Conservation (phyloP, 2,888 invertebrate species). For the Zelleria hepariella region DNA sequence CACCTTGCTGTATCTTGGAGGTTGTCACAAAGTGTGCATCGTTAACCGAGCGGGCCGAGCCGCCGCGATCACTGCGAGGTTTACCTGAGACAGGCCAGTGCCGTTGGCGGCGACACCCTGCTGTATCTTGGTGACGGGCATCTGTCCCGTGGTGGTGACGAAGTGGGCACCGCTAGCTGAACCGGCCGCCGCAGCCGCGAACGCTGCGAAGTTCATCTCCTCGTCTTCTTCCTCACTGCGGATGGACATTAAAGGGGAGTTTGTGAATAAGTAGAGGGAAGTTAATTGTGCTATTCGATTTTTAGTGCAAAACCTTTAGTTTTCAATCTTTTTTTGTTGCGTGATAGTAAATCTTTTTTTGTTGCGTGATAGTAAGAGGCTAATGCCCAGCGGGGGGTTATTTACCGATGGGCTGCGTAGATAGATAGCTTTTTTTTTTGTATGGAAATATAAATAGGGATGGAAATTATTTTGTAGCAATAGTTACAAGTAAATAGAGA, state of each 20-base stretch:
- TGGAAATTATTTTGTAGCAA: too few species aligned
- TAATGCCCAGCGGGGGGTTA: too few species aligned
- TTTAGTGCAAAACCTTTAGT: too few species aligned
- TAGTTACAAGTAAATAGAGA: too few species aligned
- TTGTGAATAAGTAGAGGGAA: not conserved
- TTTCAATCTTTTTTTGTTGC: too few species aligned
- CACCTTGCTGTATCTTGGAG: slow-evolving; percentile 79
- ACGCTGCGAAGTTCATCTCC: slow-evolving; percentile 84
- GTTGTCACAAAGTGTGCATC: slow-evolving; percentile 60
- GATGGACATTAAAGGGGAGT: slow-evolving; percentile 5
- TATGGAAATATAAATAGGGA: too few species aligned
- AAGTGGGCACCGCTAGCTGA: slow-evolving; percentile 70
- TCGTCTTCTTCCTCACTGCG: slow-evolving; percentile 50
- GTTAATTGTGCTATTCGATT: too few species aligned
- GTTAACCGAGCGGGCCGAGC: slow-evolving; percentile 71
- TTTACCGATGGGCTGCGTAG: too few species aligned
- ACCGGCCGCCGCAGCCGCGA: slow-evolving; percentile 76
- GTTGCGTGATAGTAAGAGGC: too few species aligned
- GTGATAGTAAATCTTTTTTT: too few species aligned
- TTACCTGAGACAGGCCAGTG: slow-evolving; percentile 67
- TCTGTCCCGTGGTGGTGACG: slow-evolving; percentile 66
- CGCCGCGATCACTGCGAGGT: slow-evolving; percentile 34
- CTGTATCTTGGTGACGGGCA: slow-evolving; percentile 77
- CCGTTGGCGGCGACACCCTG: slow-evolving; percentile 75
- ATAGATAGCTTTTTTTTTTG: too few species aligned